These are phyloP conservation scores for Molossus alvarezi DNA, from an alignment of 2,797 vertebrate genomes.

Conservation along the genomic window DNA sequence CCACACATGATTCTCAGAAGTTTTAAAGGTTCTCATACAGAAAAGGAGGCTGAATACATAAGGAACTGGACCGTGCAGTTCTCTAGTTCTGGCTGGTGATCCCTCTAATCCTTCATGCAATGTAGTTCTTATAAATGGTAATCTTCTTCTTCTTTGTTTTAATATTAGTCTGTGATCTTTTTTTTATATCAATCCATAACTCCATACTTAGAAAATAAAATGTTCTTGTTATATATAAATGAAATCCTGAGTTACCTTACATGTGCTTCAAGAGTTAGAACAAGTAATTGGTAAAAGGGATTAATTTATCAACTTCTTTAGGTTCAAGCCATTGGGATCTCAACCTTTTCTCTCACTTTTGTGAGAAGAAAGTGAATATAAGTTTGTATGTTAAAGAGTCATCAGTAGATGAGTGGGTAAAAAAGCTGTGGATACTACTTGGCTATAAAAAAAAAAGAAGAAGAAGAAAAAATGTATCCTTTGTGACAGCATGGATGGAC, in stretches of 20 bases:
- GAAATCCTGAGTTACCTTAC: constrained; percentile 20
- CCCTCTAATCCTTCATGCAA: not conserved
- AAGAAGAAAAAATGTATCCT: not conserved
- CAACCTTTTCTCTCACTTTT: not conserved
- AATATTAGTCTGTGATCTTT: not conserved
- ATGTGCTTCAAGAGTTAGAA: not conserved
- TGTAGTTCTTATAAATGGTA: not conserved
- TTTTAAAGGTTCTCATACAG: not conserved
- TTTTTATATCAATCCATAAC: not conserved
- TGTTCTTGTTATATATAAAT: not conserved
- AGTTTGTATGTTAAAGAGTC: constrained; percentile 2
- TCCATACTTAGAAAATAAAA: constrained; percentile 30
- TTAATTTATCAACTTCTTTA: not conserved
- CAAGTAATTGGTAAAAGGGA: not conserved
- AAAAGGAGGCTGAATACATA: not conserved
- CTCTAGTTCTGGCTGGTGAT: not conserved
- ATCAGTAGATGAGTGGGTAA: not conserved
- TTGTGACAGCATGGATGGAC: not conserved
- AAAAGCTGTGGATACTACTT: not conserved
- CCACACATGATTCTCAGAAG: not conserved
- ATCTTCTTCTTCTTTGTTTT: not conserved
- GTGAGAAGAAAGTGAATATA: not conserved
- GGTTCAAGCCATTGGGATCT: not conserved
- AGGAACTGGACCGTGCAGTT: not conserved
- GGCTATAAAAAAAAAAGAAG: not conserved